A percentile compares a stretch with the other conserved stretches of the same genome.
These are phyloP conservation scores for Cordilura impudica DNA, from an alignment of 2,888 invertebrate genomes.

Conservation along the genomic window DNA sequence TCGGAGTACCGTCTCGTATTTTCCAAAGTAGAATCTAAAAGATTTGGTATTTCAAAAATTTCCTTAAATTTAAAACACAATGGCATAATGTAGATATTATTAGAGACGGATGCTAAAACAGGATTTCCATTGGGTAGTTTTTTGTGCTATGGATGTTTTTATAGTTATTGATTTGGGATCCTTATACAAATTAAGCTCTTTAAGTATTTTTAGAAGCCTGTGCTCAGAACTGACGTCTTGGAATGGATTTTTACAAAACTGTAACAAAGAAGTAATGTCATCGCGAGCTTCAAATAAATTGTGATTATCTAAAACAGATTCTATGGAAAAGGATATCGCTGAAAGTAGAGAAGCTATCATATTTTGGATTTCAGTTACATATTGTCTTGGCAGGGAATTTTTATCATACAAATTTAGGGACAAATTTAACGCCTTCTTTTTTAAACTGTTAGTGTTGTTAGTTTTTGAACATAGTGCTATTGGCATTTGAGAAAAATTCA, in stretches of 20 bases:
- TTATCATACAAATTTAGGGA: conserved; percentile 18
- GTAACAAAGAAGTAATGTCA: conserved; percentile 28
- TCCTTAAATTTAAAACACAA: not conserved
- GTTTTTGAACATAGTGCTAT: no score
- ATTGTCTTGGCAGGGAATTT: conserved; percentile 27
- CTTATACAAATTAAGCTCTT: conserved; percentile 42
- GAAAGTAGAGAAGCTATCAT: no score
- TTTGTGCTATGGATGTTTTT: conserved; percentile 37
- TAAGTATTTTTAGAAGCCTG: conserved; percentile 42
- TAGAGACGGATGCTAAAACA: not conserved
- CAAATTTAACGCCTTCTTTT: conserved; percentile 12
- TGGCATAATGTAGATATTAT: not conserved
- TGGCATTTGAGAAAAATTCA: no score
- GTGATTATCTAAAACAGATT: not conserved
- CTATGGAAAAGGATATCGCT: conserved; percentile 1
- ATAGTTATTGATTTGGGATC: no score
- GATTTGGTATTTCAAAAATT: conserved; percentile 2
- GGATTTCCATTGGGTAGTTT: conserved; percentile 4
- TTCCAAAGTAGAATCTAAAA: not conserved
- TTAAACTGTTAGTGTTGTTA: no score
- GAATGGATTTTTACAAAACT: conserved; percentile 52
- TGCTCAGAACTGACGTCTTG: conserved; percentile 49
- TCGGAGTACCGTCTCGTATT: not conserved
- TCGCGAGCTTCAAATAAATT: conserved; percentile 22
- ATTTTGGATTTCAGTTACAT: no score